Evolutionary conservation across 1,140 invertebrate species (phyloP).

Genomic region (Daktulosphaira vitifoliae): DNA sequence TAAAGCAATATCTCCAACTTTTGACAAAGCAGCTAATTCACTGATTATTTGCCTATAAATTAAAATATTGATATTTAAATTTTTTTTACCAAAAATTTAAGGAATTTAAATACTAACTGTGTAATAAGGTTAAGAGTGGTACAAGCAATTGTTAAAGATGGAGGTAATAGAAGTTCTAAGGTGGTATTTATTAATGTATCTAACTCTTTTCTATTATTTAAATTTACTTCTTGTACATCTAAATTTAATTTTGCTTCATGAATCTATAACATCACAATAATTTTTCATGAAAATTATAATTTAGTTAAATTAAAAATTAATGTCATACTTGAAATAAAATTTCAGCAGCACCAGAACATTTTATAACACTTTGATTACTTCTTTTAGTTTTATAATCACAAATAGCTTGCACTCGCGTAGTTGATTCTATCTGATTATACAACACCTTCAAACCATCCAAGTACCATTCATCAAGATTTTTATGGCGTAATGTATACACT

Average conservation of each 20-base stretch:
- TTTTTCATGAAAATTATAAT: no score
- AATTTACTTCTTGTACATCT: conserved; percentile 25
- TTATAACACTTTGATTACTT: not conserved
- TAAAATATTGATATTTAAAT: not conserved
- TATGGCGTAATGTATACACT: conserved; percentile 13
- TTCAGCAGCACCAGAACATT: conserved; percentile 24
- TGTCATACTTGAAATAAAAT: conserved; percentile 15
- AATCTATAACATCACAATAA: not conserved
- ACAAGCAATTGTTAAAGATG: conserved; percentile 8
- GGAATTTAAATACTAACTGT: conserved; percentile 1
- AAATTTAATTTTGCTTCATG: conserved; percentile 17
- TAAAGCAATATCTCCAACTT: conserved; percentile 10
- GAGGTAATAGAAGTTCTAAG: conserved; percentile 1
- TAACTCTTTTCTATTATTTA: conserved; percentile 16
- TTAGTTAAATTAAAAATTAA: not conserved
- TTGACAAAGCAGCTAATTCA: not conserved
- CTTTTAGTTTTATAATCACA: conserved; percentile 21
- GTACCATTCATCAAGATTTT: conserved; percentile 10
- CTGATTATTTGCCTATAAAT: not conserved
- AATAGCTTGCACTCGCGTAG: conserved; percentile 14
- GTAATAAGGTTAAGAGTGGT: not conserved
- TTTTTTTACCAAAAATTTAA: not conserved
- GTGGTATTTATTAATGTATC: not conserved
- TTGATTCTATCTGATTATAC: conserved; percentile 13
- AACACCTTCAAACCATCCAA: conserved; percentile 22